phyloP scores from a whole-genome alignment of 2,113 vertebrate species.

The Saccopteryx leptura region DNA sequence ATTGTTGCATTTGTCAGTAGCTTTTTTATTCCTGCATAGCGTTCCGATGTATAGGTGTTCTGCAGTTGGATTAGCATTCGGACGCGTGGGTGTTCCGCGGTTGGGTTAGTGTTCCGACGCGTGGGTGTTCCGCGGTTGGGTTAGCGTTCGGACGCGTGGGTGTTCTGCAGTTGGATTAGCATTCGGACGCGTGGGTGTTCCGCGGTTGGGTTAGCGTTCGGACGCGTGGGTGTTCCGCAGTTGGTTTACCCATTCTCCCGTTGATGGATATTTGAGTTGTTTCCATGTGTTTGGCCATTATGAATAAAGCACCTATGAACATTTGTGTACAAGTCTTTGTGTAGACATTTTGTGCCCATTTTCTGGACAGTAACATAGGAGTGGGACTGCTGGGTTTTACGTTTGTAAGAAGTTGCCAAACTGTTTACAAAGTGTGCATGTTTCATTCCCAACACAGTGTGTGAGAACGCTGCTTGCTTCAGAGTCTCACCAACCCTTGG shows the following conservation, averaged over 20 bases:
- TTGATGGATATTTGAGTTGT: rapidly evolving
- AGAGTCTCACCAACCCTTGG: rapidly evolving
- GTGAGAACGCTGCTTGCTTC: neutral
- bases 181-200: too few relatives aligned
- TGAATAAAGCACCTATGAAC: neutral
- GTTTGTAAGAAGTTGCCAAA: neutral
- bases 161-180: rapidly evolving
- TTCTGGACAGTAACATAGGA: neutral
- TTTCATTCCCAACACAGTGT: neutral
- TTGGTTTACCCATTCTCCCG: neutral
- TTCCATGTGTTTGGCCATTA: too few relatives aligned
- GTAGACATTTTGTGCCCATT: neutral
- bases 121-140: too few relatives aligned
- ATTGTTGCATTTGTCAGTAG: rapidly evolving
- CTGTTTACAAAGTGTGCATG: neutral
- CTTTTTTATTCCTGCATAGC: neutral
- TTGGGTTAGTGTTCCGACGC: too few relatives aligned
- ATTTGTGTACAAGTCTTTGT: neutral
- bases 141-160: too few relatives aligned
- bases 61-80: too few relatives aligned
- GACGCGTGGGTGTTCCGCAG: too few relatives aligned
- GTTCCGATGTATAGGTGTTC: rapidly evolving
- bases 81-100: too few relatives aligned
- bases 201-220: too few relatives aligned
- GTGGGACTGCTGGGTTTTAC: too few relatives aligned